These are phyloP conservation scores for Limnodromus scolopaceus DNA, from an alignment of 2,797 vertebrate species.

Conservation along the genomic window DNA sequence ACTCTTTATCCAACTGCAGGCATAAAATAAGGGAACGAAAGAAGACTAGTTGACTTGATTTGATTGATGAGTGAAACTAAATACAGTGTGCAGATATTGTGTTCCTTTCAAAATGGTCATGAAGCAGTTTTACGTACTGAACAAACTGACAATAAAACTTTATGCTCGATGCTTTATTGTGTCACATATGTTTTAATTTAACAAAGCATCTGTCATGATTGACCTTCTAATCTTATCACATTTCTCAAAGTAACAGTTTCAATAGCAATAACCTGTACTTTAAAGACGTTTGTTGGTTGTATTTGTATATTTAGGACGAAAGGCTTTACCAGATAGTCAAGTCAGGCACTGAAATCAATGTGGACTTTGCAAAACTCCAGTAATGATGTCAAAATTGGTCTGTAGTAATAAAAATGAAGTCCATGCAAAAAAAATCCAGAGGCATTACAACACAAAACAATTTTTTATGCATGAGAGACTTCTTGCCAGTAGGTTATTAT, in stretches of 20 bases:
- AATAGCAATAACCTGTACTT: not conserved
- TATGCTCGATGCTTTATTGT: not conserved
- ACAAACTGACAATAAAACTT: not conserved
- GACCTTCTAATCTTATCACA: not conserved
- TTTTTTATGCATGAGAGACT: not conserved
- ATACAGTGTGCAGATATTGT: not conserved
- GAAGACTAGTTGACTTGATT: not conserved
- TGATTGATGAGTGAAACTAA: not conserved
- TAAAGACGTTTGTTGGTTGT: not conserved
- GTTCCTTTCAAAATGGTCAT: not conserved
- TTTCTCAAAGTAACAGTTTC: constrained; percentile 6
- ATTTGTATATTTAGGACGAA: not conserved
- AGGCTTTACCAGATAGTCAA: not conserved
- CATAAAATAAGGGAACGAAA: not conserved
- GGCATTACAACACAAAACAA: not conserved
- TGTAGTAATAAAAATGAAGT: not conserved
- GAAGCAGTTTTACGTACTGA: not conserved
- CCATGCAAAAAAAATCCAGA: not conserved
- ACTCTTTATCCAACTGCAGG: not conserved
- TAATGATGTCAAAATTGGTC: not conserved
- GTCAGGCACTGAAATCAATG: not conserved
- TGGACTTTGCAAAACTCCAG: not conserved
- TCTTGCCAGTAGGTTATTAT: not conserved
- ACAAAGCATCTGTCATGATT: not conserved
- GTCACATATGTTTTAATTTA: constrained; percentile 1